Evolutionary conservation across 1,140 invertebrate species (phyloP).

Genomic region (Proctacanthus coquilletti): DNA sequence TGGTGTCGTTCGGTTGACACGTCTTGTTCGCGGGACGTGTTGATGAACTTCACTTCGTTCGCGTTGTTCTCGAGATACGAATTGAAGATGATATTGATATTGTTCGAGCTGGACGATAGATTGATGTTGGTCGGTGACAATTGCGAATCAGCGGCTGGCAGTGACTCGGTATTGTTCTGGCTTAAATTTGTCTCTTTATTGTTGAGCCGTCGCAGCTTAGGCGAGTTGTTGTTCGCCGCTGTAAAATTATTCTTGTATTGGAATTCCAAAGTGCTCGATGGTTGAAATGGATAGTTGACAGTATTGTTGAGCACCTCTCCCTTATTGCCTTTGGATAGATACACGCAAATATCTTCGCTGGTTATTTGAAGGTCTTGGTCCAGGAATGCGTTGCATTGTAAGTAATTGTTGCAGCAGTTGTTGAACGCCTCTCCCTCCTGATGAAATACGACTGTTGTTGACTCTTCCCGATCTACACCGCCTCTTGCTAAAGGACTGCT

Average conservation of each 20-base stretch:
- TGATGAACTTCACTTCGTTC: slow-evolving; percentile 28
- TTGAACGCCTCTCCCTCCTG: slow-evolving; percentile 24
- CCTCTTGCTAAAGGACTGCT: slow-evolving; percentile 12
- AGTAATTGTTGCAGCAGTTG: slow-evolving; percentile 24
- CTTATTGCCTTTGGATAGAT: slow-evolving; percentile 23
- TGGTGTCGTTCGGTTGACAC: slow-evolving; percentile 21
- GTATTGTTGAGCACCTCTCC: slow-evolving; percentile 24
- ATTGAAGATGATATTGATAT: slow-evolving; percentile 26
- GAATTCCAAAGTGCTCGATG: slow-evolving; percentile 24
- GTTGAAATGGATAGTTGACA: slow-evolving; percentile 27
- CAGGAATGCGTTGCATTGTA: slow-evolving; percentile 27
- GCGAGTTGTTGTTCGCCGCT: slow-evolving; percentile 13
- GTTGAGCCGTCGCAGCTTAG: slow-evolving; percentile 8
- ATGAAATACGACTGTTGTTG: slow-evolving; percentile 22
- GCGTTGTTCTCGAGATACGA: slow-evolving; percentile 15
- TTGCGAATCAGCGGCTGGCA: slow-evolving; percentile 7
- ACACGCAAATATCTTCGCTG: slow-evolving; percentile 28
- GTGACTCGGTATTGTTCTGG: slow-evolving; percentile 11
- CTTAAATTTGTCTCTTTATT: slow-evolving; percentile 26
- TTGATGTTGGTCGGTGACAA: slow-evolving; percentile 26
- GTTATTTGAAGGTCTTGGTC: slow-evolving; percentile 28
- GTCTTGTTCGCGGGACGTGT: slow-evolving; percentile 9
- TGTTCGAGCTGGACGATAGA: slow-evolving; percentile 26
- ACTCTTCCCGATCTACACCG: slow-evolving; percentile 18
- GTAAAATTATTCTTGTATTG: slow-evolving; percentile 29